Evolutionary conservation across 2,113 vertebrate species (phyloP), one percentile per base, ranked within the genome.

Genomic region (Passer montanus): DNA sequence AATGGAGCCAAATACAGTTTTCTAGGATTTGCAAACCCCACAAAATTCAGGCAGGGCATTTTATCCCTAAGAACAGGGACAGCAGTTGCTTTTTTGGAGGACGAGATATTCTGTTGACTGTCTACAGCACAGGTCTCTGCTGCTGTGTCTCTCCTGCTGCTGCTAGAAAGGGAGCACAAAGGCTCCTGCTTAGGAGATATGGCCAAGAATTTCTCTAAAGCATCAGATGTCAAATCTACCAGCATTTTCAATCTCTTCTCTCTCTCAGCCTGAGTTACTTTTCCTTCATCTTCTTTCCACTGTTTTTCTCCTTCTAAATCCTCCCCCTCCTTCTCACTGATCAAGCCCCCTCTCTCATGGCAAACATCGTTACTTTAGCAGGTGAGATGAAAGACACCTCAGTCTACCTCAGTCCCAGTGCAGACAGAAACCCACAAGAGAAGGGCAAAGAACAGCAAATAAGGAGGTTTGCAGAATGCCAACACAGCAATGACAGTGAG

Each of bases 401-500:
- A 58, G 72, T 47, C 88, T 94, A 60, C 77, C 77, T 95, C 89
- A 86, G 5, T 87, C 88, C 82, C 82, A 58, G 44, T 13, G 83
- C 88, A 95, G 89, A 89, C 26, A 76, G 94, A 96, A 95, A 95
- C 87, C 91, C 85, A 84, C 70, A 87, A 96, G 95, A 96, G 59
- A 93, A 96, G 82, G 89, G 43, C 80, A 95, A 89, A 87, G 90
- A 90, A 84, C 33, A 81, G 84, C 78, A 92, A 95, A 87, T 84
- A 88, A 93, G 73, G 80, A 95, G 84, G 52, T 84, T 84, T 96
- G 50, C 92, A 95, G 92, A 94, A 93, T 93, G 92, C 94, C 94
- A 77, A 59, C 69, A 37, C 81, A 92, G 92, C 96, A 97, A 83
- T 89, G 96, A 86, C 96, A 94, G 92, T 1, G 30, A 94, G 97